Conservation (phyloP, 2,113 vertebrate genomes). For the Neotoma lepida region DNA sequence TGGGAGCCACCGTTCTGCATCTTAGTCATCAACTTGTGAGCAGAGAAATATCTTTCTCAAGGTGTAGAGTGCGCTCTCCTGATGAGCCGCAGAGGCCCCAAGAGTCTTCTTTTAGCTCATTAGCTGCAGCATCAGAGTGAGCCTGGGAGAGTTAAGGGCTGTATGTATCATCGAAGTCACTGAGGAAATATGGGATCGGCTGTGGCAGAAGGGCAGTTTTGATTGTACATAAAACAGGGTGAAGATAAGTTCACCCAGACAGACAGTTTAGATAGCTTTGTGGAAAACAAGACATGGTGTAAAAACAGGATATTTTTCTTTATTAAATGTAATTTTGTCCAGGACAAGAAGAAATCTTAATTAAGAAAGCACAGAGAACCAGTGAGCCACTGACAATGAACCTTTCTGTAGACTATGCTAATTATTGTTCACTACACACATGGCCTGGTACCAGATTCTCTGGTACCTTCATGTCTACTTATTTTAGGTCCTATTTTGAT, state of each 20-base stretch:
- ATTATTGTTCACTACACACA: neutral
- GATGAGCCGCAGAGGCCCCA: constrained; percentile 1
- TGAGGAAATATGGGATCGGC: neutral
- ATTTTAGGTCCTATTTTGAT: neutral
- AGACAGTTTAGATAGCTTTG: neutral
- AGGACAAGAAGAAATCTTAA: neutral
- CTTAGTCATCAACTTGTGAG: neutral
- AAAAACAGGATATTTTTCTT: neutral
- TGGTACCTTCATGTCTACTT: neutral
- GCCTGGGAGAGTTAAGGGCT: neutral
- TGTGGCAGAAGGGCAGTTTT: constrained; percentile 8
- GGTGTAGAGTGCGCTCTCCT: neutral
- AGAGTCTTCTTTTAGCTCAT: constrained; percentile 9
- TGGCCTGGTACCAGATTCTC: neutral
- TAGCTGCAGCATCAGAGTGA: neutral
- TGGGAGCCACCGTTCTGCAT: neutral
- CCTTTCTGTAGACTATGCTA: neutral
- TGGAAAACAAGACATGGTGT: neutral
- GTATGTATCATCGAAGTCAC: neutral
- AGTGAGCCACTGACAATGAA: neutral
- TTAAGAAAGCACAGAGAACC: neutral
- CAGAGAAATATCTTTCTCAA: neutral
- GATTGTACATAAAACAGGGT: constrained; percentile 35
- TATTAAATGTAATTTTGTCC: neutral
- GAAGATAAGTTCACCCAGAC: constrained; percentile 31